A percentile compares a stretch with the other conserved stretches of the same genome.
phyloP scores from a whole-genome alignment of 2,888 invertebrate genomes.

The Ophioninae sp. region DNA sequence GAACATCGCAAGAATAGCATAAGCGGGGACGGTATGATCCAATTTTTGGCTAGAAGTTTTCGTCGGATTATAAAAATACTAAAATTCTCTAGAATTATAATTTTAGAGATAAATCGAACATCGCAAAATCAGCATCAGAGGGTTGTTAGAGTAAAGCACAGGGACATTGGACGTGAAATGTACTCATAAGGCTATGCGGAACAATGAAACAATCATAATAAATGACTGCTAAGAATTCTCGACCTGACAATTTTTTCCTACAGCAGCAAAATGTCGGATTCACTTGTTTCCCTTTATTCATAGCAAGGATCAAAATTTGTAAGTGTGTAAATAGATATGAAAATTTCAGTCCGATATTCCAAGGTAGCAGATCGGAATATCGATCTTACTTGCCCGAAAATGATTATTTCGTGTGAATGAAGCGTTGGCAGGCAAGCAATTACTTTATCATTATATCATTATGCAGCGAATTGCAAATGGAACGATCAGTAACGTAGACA shows the following conservation, averaged over 20 bases:
- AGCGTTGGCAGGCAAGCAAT: background rate
- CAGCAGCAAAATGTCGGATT: background rate
- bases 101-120: background rate
- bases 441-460: background rate
- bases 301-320: background rate
- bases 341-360: background rate
- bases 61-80: too few relatives aligned
- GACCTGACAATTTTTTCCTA: background rate
- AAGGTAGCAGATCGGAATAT: background rate
- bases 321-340: background rate
- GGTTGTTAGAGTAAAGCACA: background rate
- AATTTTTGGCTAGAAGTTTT: too few relatives aligned
- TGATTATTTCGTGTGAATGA: background rate
- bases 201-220: background rate
- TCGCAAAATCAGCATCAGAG: background rate
- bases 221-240: background rate
- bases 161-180: background rate
- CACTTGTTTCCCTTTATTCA: background rate
- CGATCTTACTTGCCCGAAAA: background rate
- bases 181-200: background rate
- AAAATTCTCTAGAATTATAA: too few relatives aligned
- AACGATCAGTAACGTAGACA: constrained; percentile 7
- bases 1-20: constrained; percentile 8
- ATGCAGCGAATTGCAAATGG: constrained; percentile 4
- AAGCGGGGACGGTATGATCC: too few relatives aligned